Evolutionary conservation across 2,113 vertebrate genomes (phyloP).

Genomic region (Peromyscus maniculatus): DNA sequence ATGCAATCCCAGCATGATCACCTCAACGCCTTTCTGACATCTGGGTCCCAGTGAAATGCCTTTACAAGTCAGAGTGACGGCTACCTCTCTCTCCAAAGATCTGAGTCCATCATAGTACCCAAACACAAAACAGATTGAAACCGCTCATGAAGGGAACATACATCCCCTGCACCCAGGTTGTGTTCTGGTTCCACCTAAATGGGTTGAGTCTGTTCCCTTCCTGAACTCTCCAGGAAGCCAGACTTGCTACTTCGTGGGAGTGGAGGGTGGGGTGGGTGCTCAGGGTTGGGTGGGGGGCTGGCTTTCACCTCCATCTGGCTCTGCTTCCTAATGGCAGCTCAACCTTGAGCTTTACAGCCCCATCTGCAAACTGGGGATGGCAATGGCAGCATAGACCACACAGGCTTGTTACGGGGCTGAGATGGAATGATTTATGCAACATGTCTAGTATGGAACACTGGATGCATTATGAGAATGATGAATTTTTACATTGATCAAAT

Average conservation of each 20-base stretch:
- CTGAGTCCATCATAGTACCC: not conserved
- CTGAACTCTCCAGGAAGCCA: not conserved
- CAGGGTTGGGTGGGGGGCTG: not conserved
- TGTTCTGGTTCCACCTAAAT: not conserved
- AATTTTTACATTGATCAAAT: constrained; percentile 22
- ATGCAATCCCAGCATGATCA: not conserved
- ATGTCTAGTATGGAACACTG: not conserved
- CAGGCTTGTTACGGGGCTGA: not conserved
- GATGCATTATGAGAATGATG: constrained; percentile 13
- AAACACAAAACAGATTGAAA: not conserved
- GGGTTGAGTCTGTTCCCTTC: not conserved
- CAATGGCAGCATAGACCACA: not conserved
- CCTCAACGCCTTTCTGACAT: not conserved
- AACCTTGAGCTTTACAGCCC: not conserved
- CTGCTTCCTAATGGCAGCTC: not conserved
- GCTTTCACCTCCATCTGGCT: not conserved
- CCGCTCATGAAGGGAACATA: not conserved
- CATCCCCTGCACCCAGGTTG: not conserved
- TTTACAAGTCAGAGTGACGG: not conserved
- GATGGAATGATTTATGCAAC: not conserved
- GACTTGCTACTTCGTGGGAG: not conserved
- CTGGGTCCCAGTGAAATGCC: not conserved
- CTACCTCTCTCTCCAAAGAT: not conserved
- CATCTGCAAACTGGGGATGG: not conserved
- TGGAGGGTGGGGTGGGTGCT: not conserved